phyloP scores from a whole-genome alignment of 2,888 invertebrate species.

The Yponomeuta evonymella region DNA sequence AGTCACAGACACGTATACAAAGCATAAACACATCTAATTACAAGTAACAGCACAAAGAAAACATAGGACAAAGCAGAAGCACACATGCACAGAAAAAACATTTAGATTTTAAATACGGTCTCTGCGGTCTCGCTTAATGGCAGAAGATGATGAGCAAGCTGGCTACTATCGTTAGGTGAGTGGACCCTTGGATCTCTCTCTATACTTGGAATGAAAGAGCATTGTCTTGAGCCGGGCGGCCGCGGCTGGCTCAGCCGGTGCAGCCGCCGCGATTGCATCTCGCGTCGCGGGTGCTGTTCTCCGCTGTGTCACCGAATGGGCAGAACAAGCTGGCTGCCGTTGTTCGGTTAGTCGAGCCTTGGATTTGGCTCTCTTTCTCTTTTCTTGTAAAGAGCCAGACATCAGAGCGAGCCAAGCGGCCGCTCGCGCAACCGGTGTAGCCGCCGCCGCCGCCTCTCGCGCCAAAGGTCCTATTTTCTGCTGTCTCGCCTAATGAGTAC shows the following conservation, averaged over 20 bases:
- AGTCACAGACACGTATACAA: no score
- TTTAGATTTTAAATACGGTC: no score
- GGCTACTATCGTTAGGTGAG: constrained; percentile 29
- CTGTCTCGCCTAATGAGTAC: constrained; percentile 45
- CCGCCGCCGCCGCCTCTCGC: constrained; percentile 40
- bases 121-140: constrained; percentile 58
- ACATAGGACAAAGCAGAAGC: no score
- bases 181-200: neutral
- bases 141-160: constrained; percentile 22
- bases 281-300: constrained; percentile 75
- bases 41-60: no score
- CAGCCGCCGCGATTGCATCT: constrained; percentile 48
- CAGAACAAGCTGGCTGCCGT: constrained; percentile 55
- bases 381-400: no score
- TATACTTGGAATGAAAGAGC: no score
- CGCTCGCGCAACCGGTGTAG: no score
- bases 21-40: no score
- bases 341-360: constrained; percentile 21
- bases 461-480: constrained; percentile 77
- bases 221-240: constrained; percentile 53
- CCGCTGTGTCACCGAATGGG: constrained; percentile 54
- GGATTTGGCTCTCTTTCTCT: no score
- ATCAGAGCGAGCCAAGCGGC: no score
- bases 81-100: no score
- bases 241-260: constrained; percentile 48